phyloP scores from a whole-genome alignment of 2,797 vertebrate genomes.

The Sphenopsis melanotis region DNA sequence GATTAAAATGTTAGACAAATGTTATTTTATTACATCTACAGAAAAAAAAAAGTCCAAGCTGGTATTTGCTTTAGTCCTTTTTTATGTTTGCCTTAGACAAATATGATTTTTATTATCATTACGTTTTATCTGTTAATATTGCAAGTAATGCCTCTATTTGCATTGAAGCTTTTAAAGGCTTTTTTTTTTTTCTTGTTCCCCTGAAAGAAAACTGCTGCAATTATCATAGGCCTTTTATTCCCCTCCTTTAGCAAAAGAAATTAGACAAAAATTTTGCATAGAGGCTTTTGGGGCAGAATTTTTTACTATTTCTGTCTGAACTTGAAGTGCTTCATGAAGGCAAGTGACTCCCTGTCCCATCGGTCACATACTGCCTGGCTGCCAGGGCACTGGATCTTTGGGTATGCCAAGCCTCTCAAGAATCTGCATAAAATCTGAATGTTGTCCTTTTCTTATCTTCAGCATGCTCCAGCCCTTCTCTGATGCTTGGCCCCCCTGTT shows the following conservation, averaged over 20 bases:
- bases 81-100: neutral
- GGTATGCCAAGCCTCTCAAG: neutral
- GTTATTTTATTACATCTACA: neutral
- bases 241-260: neutral
- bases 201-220: neutral
- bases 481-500: neutral
- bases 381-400: neutral
- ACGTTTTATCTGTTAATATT: neutral
- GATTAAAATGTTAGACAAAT: neutral
- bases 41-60: neutral
- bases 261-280: neutral
- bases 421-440: neutral
- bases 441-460: neutral
- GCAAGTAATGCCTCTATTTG: neutral
- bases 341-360: rapidly evolving
- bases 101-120: neutral
- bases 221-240: neutral
- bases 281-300: neutral
- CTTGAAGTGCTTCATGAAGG: neutral
- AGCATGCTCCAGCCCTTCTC: neutral
- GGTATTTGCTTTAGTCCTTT: neutral
- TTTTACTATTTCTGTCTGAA: neutral
- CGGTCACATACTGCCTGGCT: rapidly evolving
- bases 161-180: neutral
- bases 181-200: neutral